Base-by-base conservation (phyloP, 2,113 vertebrate genomes). In the Ptyas mucosa region DNA sequence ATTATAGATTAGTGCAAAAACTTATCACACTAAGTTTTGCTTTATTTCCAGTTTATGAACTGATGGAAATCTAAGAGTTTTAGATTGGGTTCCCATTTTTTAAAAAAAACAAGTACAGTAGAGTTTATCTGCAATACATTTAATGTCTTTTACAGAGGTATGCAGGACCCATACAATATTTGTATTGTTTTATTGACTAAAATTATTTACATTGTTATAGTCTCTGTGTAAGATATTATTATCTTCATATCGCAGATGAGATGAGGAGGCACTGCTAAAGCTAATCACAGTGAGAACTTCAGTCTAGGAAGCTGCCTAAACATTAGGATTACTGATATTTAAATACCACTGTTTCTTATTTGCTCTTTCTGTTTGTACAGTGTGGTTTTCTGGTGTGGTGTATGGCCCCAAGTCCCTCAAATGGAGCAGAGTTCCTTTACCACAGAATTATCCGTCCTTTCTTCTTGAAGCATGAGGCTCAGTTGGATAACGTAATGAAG, bases 331-430 rank as follows among this genome's bases (percentile, higher is more conserved):
- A 26, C 15, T 64, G 29, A 52, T 89, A 11, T 51, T 85, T 89
- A 21, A 89, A 3, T 64, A 15, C 14, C 69, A 34, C 29, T 18
- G 23, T 46, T 34, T 91, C 39, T 9, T 89, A 5, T 54, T 91
- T 14, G 90, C 55, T 57, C 0, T 23, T 81, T 90, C 58, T 91
- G 0, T 89, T 93, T 90, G 49, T 75, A 34, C 57, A 99, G 99
- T 99, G 99, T 51, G 98, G 97, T 61, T 99, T 99, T 96, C 96
- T 99, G 97, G 85, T 99, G 92, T 99, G 99, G 99, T 99, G 99
- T 96, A 99, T 99, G 99, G 98, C 99, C 61, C 98, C 98, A 0
- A 99, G 98, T 61, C 97, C 98, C 4, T 97, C 98, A 0, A 99
- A 99, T 0, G 99, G 99, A 20, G 99, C 99, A 0, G 96, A 98